Evolutionary conservation across 2,888 invertebrate genomes (phyloP), one percentile per base, ranked within the genome.

Genomic region (Agapostemon virescens): DNA sequence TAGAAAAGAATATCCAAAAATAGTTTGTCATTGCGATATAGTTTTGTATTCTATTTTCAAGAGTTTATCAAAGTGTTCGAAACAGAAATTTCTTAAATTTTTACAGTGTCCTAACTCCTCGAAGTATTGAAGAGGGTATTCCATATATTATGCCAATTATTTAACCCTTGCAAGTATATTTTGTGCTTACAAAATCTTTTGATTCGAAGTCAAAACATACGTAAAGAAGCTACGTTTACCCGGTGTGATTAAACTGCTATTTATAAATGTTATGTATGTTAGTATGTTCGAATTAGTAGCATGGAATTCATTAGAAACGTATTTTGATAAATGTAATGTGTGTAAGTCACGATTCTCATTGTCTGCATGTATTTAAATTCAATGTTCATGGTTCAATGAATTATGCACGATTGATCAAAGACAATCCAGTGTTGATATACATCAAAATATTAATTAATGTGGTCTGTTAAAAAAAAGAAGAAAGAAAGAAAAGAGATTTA

Each of bases 391-490:
- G 69, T 71, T 58, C 55, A 66, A 77, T 69, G 38, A 72, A 74
- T 77, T 74, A 38, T 63, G 40, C 52, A 69, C 69, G 58, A 71
- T 84, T 81, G 71, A 73, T 74, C 74, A 64, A 67, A 69, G 72
- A 83, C 82, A 85, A 84, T 86, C 55, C 80, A 77, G 61, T 81
- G 72, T 77, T 33, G 64, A 69, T 72, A 73, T 72, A 75, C 75
- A 81, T 69, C n/a, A 33, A 66, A 40, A 67, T 52, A 38, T 78
- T 69, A 33, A 63, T n/a, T 20, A 70, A 61, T 72, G 68, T 49
- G 69, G 17, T 55, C 26, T 7, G 17, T 26, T 15, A 2, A 6
- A 15, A 15, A 26, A 15, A 26, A 15, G 6, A 15, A 15, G n/a
- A 15, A 26, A 15, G 6, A 13, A 3, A 26, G 26, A 26, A 26